These are phyloP conservation scores for Atherinosoma microstoma DNA, from an alignment of 2,797 vertebrate genomes.

Conservation along the genomic window DNA sequence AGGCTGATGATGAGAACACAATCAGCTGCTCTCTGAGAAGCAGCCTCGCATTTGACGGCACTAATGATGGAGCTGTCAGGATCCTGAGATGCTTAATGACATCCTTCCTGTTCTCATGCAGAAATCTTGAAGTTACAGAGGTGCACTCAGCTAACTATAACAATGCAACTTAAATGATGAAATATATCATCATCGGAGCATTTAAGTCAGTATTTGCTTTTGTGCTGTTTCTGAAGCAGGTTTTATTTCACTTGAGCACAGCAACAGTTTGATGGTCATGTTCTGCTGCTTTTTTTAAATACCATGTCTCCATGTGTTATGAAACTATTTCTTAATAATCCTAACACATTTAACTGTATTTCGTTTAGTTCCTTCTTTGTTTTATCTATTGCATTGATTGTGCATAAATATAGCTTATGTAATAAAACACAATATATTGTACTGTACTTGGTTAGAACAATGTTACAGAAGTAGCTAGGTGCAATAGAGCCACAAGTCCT, in stretches of 20 bases:
- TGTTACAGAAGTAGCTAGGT: constrained; percentile 11
- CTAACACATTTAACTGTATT: constrained; percentile 8
- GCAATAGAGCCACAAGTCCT: background rate
- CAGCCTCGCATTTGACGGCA: constrained; percentile 21
- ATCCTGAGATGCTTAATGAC: constrained; percentile 30
- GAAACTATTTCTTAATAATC: constrained; percentile 10
- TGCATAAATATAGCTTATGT: constrained; percentile 11
- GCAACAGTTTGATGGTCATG: constrained; percentile 18
- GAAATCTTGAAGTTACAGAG: constrained; percentile 31
- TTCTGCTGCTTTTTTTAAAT: constrained; percentile 30
- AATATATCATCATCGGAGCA: background rate
- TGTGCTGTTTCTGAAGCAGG: background rate
- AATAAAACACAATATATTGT: background rate
- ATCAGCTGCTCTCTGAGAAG: constrained; percentile 32
- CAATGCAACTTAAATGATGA: background rate
- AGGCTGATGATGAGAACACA: constrained; percentile 5
- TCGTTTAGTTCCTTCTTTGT: background rate
- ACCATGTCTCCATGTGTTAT: constrained; percentile 2
- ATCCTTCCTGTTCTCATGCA: constrained; percentile 29
- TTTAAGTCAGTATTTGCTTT: background rate
- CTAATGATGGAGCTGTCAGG: constrained; percentile 17
- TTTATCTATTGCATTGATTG: constrained; percentile 11
- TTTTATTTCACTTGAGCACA: constrained; percentile 40
- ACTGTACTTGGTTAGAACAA: constrained; percentile 25
- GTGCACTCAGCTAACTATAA: background rate